Conservation (phyloP, 1,140 invertebrate species). For the Nasonia longicornis region DNA sequence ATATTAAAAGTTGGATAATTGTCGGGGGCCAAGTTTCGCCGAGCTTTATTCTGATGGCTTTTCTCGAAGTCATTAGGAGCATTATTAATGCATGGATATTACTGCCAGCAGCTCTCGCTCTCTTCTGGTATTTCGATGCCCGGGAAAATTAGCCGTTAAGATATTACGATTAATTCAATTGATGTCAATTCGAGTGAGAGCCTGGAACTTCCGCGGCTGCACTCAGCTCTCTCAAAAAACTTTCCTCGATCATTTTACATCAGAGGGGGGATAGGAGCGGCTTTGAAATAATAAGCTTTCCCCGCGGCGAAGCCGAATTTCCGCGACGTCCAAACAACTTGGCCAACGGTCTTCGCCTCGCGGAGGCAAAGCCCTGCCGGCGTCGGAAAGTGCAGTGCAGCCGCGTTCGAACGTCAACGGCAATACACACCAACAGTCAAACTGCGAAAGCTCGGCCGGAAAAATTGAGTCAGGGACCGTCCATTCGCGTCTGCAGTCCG, state of each 20-base stretch:
- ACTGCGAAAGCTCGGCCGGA: too few species aligned
- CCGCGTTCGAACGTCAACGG: neutral
- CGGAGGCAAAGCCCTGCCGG: too few species aligned
- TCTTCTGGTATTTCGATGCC: neutral
- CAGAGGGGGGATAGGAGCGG: too few species aligned
- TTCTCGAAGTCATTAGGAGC: conserved; percentile 4
- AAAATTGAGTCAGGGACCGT: too few species aligned
- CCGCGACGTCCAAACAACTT: neutral
- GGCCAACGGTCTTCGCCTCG: neutral
- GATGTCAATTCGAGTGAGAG: neutral
- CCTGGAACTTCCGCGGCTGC: neutral
- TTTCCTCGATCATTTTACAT: too few species aligned
- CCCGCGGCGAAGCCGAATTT: neutral
- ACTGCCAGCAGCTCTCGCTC: neutral
- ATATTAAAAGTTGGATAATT: conserved; percentile 17
- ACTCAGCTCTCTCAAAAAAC: too few species aligned
- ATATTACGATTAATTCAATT: neutral
- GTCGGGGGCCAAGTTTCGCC: neutral
- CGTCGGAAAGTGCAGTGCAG: too few species aligned
- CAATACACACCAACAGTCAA: neutral
- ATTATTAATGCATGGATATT: conserved; percentile 12
- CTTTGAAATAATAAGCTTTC: too few species aligned
- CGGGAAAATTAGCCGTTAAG: neutral
- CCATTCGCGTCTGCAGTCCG: neutral
- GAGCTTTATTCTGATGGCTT: conserved; percentile 12